Base-by-base conservation (phyloP, 1,140 invertebrate species). In the Oncopodura yosiiana region DNA sequence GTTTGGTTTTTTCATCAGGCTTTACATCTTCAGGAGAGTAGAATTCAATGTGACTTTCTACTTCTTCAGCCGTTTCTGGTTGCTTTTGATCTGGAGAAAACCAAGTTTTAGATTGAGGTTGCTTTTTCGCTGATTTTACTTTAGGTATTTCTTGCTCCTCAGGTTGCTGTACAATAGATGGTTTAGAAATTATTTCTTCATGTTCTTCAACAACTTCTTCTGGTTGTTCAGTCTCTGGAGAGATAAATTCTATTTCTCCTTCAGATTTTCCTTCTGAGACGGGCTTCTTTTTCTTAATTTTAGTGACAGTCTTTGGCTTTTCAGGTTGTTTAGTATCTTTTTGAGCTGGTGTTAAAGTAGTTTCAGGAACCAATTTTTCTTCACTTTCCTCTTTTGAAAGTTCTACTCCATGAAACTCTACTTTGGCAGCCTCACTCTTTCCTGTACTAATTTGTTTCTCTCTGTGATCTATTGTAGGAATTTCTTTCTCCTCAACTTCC, bases 31-130 rank as follows among this genome's bases (percentile, higher is more conserved):
- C 42, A 21, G 18, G 18, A 45, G 50, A 30, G 45, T 51, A 32
- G 38, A 53, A 27, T 38, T 62, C 46, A 18, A 56, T 19, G 36
- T 30, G 45, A 34, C 45, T 60, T 48, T 42, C 46, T 19, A 34
- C 16, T 55, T 48, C 44, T 24, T 46, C 29, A 3, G 27, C 34
- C 26, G 46, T 12, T 38, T 18, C 30, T 4, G 27, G 2, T 16
- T 37, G 18, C 19, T 27, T 51, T 51, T 24, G 3, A 23, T 6
- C n/a, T 34, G 8, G 4, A 29, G 8, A 38, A 12, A 12, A 6
- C 3, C 6, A 14, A 6, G 5, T 49, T 9, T 6, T 9, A 4
- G 14, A 3, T 26, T 8, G 41, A 4, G 8, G 2, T 24, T 41
- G 3, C 16, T 46, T 27, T 16, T 38, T 29, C 5, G 3, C 24